phyloP scores from a whole-genome alignment of 1,140 invertebrate species.

The Cataglyphis hispanica region DNA sequence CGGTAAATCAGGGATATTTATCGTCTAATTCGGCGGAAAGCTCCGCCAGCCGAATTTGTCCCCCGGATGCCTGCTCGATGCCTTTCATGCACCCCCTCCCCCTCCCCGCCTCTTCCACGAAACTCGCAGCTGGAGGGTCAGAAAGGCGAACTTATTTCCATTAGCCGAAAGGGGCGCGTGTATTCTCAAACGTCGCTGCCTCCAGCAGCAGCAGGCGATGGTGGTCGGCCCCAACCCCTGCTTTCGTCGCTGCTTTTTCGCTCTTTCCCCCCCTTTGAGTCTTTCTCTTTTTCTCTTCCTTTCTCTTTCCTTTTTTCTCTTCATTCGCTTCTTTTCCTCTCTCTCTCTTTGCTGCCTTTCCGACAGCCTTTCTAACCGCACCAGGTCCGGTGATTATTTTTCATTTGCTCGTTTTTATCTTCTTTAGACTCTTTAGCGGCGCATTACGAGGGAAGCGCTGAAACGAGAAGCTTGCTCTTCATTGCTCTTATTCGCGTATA shows the following conservation, averaged over 20 bases:
- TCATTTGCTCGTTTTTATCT: slow-evolving; percentile 79
- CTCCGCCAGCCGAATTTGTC: slow-evolving; percentile 71
- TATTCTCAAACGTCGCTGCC: slow-evolving; percentile 68
- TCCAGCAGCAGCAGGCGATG: slow-evolving; percentile 48
- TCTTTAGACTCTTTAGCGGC: slow-evolving; percentile 68
- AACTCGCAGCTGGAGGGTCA: slow-evolving; percentile 61
- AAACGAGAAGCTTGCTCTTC: slow-evolving; percentile 53
- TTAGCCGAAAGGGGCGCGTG: slow-evolving; percentile 77
- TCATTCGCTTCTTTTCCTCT: slow-evolving; percentile 22
- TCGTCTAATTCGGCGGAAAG: slow-evolving; percentile 81
- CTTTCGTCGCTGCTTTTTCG: slow-evolving; percentile 58
- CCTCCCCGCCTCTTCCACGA: slow-evolving; percentile 31
- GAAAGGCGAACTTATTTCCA: slow-evolving; percentile 81
- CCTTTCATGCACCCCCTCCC: background rate
- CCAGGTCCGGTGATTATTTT: slow-evolving; percentile 76
- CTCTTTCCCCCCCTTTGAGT: slow-evolving; percentile 58
- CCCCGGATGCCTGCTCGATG: slow-evolving; percentile 52
- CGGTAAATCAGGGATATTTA: slow-evolving; percentile 82
- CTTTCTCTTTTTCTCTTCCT: slow-evolving; percentile 16
- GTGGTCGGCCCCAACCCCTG: slow-evolving; percentile 45
- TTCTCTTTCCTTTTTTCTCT: slow-evolving; percentile 25
- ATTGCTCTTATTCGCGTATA: slow-evolving; percentile 57
- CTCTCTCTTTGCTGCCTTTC: background rate
- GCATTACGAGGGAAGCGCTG: slow-evolving; percentile 64
- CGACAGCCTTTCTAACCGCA: slow-evolving; percentile 56